phyloP scores from a whole-genome alignment of 2,113 vertebrate species.

The Poeciliopsis prolifica region DNA sequence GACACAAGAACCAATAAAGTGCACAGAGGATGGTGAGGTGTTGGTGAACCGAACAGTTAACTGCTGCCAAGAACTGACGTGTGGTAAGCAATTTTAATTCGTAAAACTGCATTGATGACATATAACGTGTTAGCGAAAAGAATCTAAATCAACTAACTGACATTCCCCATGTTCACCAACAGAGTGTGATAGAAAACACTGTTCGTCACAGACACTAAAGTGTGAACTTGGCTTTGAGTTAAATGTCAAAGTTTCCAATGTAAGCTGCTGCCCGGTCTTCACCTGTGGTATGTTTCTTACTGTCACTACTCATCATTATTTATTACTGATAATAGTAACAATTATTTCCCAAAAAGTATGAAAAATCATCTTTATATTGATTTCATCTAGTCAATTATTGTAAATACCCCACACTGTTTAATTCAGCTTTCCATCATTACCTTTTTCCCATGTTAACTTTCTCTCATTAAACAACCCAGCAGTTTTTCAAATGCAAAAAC shows the following conservation, averaged over 20 bases:
- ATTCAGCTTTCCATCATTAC: no score
- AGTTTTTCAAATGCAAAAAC: no score
- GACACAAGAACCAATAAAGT: conserved; percentile 32
- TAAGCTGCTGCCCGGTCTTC: conserved; percentile 73
- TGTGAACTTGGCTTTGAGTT: conserved; percentile 68
- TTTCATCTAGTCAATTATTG: no score
- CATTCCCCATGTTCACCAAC: conserved; percentile 1
- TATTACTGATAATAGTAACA: no score
- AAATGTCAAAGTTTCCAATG: conserved; percentile 1
- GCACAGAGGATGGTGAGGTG: conserved; percentile 73
- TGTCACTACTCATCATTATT: no score
- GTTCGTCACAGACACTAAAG: conserved; percentile 22
- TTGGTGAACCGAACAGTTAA: conserved; percentile 34
- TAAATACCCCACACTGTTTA: no score
- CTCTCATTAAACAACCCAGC: no score
- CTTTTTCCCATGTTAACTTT: no score
- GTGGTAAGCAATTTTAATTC: conserved; percentile 79
- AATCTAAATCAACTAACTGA: background rate
- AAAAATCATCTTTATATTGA: no score
- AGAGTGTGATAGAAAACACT: conserved; percentile 79
- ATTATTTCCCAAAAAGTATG: no score
- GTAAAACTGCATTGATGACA: background rate
- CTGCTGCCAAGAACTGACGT: conserved; percentile 80
- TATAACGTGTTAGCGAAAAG: background rate
- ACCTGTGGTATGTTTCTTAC: conserved; percentile 71